A percentile compares a stretch with the other conserved stretches of the same genome.
Evolutionary conservation across 2,113 vertebrate genomes (phyloP).

Genomic region (Engystomops pustulosus): DNA sequence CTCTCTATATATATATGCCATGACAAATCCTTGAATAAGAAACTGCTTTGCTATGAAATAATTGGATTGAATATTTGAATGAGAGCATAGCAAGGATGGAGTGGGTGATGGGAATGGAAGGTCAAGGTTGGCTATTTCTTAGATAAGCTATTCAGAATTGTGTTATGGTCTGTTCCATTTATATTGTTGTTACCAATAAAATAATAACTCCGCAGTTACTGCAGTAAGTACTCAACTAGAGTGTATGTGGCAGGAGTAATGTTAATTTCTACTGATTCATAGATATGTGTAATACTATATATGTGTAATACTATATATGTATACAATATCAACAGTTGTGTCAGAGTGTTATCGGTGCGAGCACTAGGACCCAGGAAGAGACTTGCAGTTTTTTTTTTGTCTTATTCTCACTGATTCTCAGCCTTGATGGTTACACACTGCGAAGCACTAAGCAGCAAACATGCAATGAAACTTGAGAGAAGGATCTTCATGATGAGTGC

Average conservation of each 20-base stretch:
- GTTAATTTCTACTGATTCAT: too few species aligned
- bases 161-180: background rate
- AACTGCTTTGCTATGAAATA: background rate
- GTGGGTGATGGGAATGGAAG: background rate
- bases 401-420: background rate
- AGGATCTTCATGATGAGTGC: background rate
- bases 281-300: too few species aligned
- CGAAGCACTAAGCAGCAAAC: background rate
- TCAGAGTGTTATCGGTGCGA: background rate
- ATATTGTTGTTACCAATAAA: background rate
- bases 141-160: background rate
- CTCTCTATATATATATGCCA: too few species aligned
- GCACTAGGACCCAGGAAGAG: slow-evolving; percentile 46
- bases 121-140: background rate
- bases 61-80: background rate
- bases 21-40: too few species aligned
- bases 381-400: background rate
- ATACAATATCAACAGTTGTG: background rate
- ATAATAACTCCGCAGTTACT: background rate
- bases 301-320: too few species aligned
- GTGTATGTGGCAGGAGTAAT: too few species aligned
- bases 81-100: background rate
- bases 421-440: background rate
- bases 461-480: slow-evolving; percentile 25
- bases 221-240: background rate